A percentile compares a stretch with the other conserved stretches of the same genome.
phyloP scores from a whole-genome alignment of 2,888 invertebrate genomes.

The Pristionchus fissidentatus region DNA sequence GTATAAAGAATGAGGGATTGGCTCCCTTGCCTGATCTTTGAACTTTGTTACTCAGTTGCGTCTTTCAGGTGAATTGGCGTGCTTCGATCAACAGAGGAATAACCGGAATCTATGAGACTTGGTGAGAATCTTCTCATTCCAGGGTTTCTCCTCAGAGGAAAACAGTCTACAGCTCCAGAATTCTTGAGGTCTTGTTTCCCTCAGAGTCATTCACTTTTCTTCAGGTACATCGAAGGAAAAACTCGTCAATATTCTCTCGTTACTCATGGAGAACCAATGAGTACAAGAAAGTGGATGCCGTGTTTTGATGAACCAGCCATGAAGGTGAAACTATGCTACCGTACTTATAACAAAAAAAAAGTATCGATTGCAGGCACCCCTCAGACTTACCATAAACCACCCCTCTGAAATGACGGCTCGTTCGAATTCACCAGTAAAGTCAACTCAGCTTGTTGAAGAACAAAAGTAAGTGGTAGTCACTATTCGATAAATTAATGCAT shows the following conservation, averaged over 20 bases:
- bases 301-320: constrained; percentile 8
- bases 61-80: not conserved
- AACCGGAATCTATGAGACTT: not conserved
- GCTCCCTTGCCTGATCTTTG: too few species aligned
- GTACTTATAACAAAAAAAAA: too few species aligned
- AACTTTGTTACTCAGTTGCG: too few species aligned
- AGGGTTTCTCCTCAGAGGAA: too few species aligned
- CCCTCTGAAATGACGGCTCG: not conserved
- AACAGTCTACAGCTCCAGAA: too few species aligned
- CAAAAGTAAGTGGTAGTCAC: too few species aligned
- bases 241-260: not conserved
- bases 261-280: constrained; percentile 22
- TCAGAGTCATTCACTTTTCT: too few species aligned
- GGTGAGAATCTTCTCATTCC: not conserved
- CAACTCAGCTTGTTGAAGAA: not conserved
- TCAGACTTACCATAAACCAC: not conserved
- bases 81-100: not conserved
- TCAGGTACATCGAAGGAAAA: not conserved
- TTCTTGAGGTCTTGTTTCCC: too few species aligned
- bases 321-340: too few species aligned
- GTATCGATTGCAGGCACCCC: too few species aligned
- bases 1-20: too few species aligned
- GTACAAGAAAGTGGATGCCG: constrained; percentile 10
- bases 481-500: not conserved
- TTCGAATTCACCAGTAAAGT: not conserved